phyloP scores from a whole-genome alignment of 1,140 invertebrate genomes.

The Drosophila quadrilineata region DNA sequence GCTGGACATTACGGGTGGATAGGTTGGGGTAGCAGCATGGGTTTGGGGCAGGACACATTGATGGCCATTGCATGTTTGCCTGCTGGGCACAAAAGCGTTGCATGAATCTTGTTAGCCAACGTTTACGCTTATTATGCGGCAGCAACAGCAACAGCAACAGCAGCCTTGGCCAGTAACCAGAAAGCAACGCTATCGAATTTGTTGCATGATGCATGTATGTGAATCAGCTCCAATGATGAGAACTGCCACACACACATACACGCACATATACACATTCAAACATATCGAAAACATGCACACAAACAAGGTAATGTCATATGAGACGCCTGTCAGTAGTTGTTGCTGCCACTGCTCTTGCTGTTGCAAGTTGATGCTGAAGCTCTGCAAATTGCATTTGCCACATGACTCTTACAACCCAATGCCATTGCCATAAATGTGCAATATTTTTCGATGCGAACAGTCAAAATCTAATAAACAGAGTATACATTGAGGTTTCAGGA shows the following conservation, averaged over 20 bases:
- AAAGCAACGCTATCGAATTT: constrained; percentile 74
- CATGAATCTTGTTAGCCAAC: constrained; percentile 79
- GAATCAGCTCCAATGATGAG: constrained; percentile 35
- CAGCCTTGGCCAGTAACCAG: constrained; percentile 35
- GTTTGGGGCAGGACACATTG: constrained; percentile 51
- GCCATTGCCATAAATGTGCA: constrained; percentile 44
- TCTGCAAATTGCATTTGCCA: constrained; percentile 69
- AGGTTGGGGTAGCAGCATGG: neutral
- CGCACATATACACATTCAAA: constrained; percentile 4
- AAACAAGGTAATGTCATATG: constrained; percentile 43
- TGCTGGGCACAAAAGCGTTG: constrained; percentile 71
- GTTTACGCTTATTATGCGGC: constrained; percentile 77
- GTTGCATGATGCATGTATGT: constrained; percentile 70
- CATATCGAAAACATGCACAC: constrained; percentile 32
- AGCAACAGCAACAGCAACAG: too few species aligned
- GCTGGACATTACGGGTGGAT: neutral
- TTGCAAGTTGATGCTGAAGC: constrained; percentile 25
- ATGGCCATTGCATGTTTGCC: constrained; percentile 77
- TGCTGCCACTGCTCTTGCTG: constrained; percentile 8
- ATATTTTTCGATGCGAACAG: constrained; percentile 32
- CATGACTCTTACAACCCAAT: constrained; percentile 74
- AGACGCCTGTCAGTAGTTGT: constrained; percentile 21
- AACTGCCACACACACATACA: constrained; percentile 21
- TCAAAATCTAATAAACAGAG: constrained; percentile 69
- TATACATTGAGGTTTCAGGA: constrained; percentile 10